Conservation (phyloP, 2,797 vertebrate genomes). For the Ciconia nigra region DNA sequence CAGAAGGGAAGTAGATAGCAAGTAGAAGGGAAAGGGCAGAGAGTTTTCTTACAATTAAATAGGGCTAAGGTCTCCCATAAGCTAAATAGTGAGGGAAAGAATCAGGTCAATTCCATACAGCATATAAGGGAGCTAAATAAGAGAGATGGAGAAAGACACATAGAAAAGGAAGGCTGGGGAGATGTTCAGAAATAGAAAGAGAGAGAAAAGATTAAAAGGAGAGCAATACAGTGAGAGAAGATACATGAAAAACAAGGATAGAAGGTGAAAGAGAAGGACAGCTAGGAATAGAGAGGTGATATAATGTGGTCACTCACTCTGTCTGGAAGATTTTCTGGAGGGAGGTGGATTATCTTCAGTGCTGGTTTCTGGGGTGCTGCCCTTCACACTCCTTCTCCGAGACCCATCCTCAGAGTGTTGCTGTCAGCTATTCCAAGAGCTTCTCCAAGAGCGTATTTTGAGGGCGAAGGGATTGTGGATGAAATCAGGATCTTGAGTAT, state of each 20-base stretch:
- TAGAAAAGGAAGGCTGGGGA: neutral
- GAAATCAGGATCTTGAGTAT: conserved; percentile 27
- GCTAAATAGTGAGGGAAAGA: neutral
- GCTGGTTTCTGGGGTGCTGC: conserved; percentile 35
- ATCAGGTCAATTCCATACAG: neutral
- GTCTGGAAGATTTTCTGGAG: conserved; percentile 49
- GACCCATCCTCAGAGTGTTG: conserved; percentile 56
- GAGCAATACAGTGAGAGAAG: neutral
- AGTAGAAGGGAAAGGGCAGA: neutral
- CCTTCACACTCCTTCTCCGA: conserved; percentile 65
- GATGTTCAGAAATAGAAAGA: neutral
- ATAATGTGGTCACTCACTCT: conserved; percentile 55
- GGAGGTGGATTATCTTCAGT: conserved; percentile 33
- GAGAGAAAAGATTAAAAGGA: neutral
- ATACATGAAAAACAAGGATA: neutral
- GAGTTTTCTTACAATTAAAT: neutral
- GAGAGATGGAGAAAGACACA: neutral
- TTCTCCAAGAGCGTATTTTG: conserved; percentile 39
- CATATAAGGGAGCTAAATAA: neutral
- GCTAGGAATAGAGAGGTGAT: neutral
- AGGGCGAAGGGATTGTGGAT: neutral
- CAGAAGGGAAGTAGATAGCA: neutral
- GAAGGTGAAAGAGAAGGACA: neutral
- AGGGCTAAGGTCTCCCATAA: neutral
- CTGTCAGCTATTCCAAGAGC: conserved; percentile 26